phyloP scores from a whole-genome alignment of 2,888 invertebrate genomes.

The Sphecodes monilicornis region DNA sequence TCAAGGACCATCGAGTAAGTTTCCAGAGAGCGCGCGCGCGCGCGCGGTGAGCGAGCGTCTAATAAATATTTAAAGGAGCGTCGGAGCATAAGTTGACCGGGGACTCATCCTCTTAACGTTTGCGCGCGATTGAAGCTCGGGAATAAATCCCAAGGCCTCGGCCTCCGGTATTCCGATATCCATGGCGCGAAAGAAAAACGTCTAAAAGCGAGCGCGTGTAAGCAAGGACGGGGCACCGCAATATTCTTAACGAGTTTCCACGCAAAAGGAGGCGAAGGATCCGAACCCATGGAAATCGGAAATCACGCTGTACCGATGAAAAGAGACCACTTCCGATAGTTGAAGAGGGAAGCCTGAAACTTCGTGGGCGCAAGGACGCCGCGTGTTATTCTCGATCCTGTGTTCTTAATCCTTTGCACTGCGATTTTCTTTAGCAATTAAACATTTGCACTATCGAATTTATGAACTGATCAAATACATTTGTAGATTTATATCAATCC shows the following conservation, averaged over 20 bases:
- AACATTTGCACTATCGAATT: neutral
- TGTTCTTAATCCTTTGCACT: neutral
- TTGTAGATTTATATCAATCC: too few relatives aligned
- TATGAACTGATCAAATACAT: too few relatives aligned
- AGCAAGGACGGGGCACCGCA: neutral
- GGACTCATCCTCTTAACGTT: constrained; percentile 30
- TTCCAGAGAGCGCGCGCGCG: neutral
- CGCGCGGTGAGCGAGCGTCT: neutral
- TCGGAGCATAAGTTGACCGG: constrained; percentile 18
- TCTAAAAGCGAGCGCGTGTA: neutral
- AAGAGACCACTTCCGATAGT: neutral
- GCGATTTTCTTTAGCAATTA: neutral
- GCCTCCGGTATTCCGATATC: constrained; percentile 17
- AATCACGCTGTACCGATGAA: neutral
- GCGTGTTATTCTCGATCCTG: neutral
- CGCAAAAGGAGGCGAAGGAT: neutral
- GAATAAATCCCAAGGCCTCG: constrained; percentile 49
- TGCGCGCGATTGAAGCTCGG: constrained; percentile 12
- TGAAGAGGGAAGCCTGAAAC: neutral
- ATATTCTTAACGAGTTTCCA: neutral
- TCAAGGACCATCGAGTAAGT: constrained; percentile 10
- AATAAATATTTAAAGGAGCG: constrained; percentile 50
- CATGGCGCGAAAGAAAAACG: neutral
- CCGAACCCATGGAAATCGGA: neutral
- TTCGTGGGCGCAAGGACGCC: neutral